Base-by-base conservation (phyloP, 1,140 invertebrate species). In the Plodia interpunctella region DNA sequence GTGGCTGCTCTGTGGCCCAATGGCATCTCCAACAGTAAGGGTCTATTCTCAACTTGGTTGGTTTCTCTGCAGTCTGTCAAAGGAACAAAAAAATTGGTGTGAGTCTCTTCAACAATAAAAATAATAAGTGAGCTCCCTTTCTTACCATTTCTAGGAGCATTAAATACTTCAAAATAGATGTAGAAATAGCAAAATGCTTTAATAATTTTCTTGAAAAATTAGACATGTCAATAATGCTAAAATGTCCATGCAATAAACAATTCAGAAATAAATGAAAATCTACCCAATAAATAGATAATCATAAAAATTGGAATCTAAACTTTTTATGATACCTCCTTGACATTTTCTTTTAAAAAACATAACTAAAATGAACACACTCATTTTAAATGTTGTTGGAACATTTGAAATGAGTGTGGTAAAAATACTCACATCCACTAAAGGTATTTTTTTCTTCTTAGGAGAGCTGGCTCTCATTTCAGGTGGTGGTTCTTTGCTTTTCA, bases 21-120 rank as follows among this genome's bases (percentile, higher is more conserved):
- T 96, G 94, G 78, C 97, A 98, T 50, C 94, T 89, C 97, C 97
- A 98, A 81, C 97, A 98, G 76, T 94, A 98, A 49, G 92, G 92
- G 87, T 98, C 97, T 66, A 88, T 91, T 4, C 90, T 65, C 4
- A 74, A 62, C 51, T 90, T 80, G 55, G 81, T 59, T 19, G 11
- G 62, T 8, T 70, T 67, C 52, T 78, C 58, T 60, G 44, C 25
- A 49, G 51, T 35, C 75, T 80, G 55, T 44, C n/a, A 44, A 28
- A 15, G 19, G 21, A 66, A 9, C 11, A 49, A 63, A 63, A n/a
- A 55, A 44, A 3, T 44, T n/a, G 13, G n/a, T 10, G 15, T 44
- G 15, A 44, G 38, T 44, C 5, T 15, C 38, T 44, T 44, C n/a
- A 44, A 44, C 3, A 15, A 44, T 44, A 44, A 44, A n/a, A 44